Percentiles rank a stretch among this genome's conserved stretches.
phyloP scores from a whole-genome alignment of 2,113 vertebrate species.

The Thalassoma bifasciatum region DNA sequence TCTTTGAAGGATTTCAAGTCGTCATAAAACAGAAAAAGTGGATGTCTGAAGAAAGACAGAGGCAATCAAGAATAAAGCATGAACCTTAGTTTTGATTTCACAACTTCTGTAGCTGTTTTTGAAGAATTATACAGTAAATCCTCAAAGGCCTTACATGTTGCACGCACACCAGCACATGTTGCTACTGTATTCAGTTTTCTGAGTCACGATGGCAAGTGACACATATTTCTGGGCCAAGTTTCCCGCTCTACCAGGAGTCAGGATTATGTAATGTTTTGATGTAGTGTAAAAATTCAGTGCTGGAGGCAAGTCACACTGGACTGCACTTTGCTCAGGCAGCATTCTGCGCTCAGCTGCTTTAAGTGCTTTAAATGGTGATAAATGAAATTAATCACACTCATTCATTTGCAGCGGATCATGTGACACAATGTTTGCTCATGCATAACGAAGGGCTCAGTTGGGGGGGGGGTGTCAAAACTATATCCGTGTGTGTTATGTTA shows the following conservation, averaged over 20 bases:
- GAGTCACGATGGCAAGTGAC: constrained; percentile 9
- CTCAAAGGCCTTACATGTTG: too few relatives aligned
- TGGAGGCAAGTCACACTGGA: background rate
- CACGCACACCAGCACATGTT: background rate
- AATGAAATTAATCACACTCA: background rate
- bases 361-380: background rate
- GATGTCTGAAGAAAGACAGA: background rate
- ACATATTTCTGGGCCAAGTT: constrained; percentile 10
- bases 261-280: constrained; percentile 17
- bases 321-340: background rate
- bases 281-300: background rate
- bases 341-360: background rate
- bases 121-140: too few relatives aligned
- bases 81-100: background rate
- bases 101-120: background rate
- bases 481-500: too few relatives aligned
- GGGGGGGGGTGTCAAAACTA: too few relatives aligned
- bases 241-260: background rate
- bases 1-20: constrained; percentile 23
- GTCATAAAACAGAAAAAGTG: constrained; percentile 19
- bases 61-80: background rate
- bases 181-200: background rate
- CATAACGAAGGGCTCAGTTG: too few relatives aligned
- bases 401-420: background rate
- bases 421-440: background rate